phyloP scores from a whole-genome alignment of 2,797 vertebrate species.

The Molossus alvarezi region DNA sequence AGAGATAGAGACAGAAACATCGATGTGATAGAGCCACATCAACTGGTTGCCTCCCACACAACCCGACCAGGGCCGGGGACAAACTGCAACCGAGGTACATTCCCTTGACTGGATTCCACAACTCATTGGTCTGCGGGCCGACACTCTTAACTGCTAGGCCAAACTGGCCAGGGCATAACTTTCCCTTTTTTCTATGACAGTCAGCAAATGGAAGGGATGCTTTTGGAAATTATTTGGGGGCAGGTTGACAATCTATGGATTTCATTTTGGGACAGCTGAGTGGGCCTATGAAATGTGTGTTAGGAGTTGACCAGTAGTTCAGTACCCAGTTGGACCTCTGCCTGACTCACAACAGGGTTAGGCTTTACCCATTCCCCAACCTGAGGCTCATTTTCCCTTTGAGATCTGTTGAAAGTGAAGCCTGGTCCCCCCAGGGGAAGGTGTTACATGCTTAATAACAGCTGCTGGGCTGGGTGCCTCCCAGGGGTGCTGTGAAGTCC shows the following conservation, averaged over 20 bases:
- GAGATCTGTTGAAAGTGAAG: neutral
- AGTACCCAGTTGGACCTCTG: neutral
- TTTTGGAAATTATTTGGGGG: neutral
- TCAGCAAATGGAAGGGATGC: too few species aligned
- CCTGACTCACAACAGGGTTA: neutral
- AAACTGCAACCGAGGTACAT: too few species aligned
- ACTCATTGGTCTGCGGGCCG: too few species aligned
- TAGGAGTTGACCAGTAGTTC: neutral
- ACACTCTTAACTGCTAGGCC: too few species aligned
- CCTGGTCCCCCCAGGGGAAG: neutral
- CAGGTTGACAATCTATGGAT: neutral
- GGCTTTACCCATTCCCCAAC: neutral
- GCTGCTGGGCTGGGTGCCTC: neutral
- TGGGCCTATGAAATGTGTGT: neutral
- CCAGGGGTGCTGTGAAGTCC: neutral
- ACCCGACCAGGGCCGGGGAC: too few species aligned
- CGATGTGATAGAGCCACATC: too few species aligned
- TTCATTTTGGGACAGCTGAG: neutral
- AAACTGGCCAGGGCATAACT: too few species aligned
- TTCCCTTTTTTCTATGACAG: neutral
- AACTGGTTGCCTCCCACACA: too few species aligned
- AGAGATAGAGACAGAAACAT: too few species aligned
- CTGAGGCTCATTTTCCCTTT: neutral
- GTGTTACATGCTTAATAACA: rapidly evolving
- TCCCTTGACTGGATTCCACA: too few species aligned